Conservation (phyloP, 30 jellyfish, hydroid and myxozoan species). For the Cassiopea andromeda region DNA sequence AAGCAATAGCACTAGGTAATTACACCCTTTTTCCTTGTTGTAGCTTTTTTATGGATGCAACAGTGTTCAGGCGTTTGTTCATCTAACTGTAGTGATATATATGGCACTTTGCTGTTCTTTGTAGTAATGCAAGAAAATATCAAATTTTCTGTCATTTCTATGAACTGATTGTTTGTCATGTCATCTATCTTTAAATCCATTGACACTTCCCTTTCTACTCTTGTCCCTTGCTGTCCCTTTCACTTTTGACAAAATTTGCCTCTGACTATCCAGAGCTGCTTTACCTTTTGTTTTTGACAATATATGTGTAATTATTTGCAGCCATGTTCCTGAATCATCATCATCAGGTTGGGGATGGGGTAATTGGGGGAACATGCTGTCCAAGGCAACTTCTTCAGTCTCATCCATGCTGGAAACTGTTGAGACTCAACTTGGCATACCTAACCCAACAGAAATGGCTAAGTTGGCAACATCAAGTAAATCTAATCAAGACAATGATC, state of each 20-base stretch:
- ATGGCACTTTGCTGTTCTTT: too few species aligned
- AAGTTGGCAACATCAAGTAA: conserved; percentile 27
- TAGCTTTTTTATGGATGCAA: too few species aligned
- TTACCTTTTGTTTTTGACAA: not conserved
- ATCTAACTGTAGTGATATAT: too few species aligned
- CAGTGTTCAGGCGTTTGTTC: too few species aligned
- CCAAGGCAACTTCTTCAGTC: conserved; percentile 84
- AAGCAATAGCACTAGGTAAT: not conserved
- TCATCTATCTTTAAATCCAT: too few species aligned
- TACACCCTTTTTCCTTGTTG: not conserved
- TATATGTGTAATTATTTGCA: not conserved
- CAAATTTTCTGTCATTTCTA: too few species aligned
- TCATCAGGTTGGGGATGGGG: conserved; percentile 98
- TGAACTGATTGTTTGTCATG: too few species aligned
- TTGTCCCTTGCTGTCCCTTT: too few species aligned
- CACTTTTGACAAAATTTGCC: too few species aligned
- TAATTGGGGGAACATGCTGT: conserved; percentile 83
- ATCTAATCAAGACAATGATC: not conserved
- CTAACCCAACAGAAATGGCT: conserved; percentile 93
- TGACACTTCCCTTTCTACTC: too few species aligned
- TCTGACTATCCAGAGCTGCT: not conserved
- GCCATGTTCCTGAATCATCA: conserved; percentile 4
- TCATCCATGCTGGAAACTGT: conserved; percentile 82
- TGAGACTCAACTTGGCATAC: conserved; percentile 93
- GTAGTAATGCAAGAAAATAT: too few species aligned